These are phyloP conservation scores for Malthinus flaveolus DNA, from an alignment of 2,888 invertebrate species.

Conservation along the genomic window DNA sequence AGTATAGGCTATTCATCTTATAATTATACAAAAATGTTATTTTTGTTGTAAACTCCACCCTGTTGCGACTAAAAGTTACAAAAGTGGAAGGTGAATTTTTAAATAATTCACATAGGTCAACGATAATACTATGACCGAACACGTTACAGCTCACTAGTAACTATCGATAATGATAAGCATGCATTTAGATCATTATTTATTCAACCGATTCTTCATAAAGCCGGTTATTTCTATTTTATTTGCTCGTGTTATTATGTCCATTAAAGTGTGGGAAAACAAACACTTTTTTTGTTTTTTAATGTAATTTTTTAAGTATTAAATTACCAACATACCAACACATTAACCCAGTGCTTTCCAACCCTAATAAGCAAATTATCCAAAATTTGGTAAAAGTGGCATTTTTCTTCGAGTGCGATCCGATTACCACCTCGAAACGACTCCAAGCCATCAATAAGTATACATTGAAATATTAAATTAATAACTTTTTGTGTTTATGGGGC, in stretches of 20 bases:
- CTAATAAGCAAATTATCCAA: too few relatives aligned
- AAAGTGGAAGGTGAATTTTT: slow-evolving; percentile 27
- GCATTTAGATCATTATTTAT: slow-evolving; percentile 24
- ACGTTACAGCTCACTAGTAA: slow-evolving; percentile 25
- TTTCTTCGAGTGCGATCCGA: too few relatives aligned
- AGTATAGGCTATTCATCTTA: slow-evolving; percentile 19
- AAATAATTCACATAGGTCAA: slow-evolving; percentile 38
- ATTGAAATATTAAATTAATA: too few relatives aligned
- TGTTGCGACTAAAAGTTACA: slow-evolving; percentile 26
- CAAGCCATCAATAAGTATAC: too few relatives aligned
- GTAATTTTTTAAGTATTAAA: not conserved
- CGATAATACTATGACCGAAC: slow-evolving; percentile 38
- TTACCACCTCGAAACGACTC: too few relatives aligned
- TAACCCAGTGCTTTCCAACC: too few relatives aligned
- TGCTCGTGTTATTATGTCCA: not conserved
- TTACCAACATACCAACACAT: too few relatives aligned
- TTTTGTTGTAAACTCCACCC: slow-evolving; percentile 41
- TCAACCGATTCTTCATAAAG: slow-evolving; percentile 16
- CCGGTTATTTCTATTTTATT: slow-evolving; percentile 7
- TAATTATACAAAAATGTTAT: slow-evolving; percentile 33
- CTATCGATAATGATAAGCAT: slow-evolving; percentile 20
- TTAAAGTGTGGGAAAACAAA: slow-evolving; percentile 11
- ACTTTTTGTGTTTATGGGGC: too few relatives aligned
- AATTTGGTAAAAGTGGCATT: too few relatives aligned
- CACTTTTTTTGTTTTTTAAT: not conserved